Conservation (phyloP, 2,113 vertebrate genomes). For the Ptyas mucosa region DNA sequence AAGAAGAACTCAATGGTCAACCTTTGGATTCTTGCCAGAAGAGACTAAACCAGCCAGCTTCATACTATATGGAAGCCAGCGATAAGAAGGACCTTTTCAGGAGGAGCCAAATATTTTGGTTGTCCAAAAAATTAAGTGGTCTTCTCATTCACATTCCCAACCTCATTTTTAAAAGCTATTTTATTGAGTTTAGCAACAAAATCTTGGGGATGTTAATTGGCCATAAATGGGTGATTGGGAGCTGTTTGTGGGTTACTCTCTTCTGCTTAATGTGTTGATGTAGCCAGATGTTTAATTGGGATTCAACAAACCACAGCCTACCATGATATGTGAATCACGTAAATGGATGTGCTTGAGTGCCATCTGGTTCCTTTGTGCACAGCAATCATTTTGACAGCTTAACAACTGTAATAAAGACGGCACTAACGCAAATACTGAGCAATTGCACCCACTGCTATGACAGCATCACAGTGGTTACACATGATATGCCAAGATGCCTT, state of each 20-base stretch:
- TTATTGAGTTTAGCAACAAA: not conserved
- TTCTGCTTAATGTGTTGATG: not conserved
- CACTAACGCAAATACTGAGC: not conserved
- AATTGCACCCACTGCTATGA: not conserved
- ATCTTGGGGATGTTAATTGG: not conserved
- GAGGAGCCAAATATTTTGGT: not conserved
- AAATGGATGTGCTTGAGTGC: not conserved
- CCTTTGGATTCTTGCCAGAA: not conserved
- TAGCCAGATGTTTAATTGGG: not conserved
- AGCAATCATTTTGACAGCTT: not conserved
- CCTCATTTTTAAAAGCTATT: not conserved
- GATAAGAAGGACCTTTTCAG: not conserved
- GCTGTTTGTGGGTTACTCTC: not conserved
- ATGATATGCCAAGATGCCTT: not conserved
- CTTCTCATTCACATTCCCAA: not conserved
- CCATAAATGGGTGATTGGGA: not conserved
- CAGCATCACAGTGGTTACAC: not conserved
- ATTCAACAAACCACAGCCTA: not conserved
- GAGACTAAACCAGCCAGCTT: not conserved
- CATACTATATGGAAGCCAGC: not conserved
- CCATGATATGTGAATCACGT: not conserved
- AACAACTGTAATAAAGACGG: not conserved
- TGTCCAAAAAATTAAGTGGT: not conserved
- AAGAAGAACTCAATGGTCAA: not conserved
- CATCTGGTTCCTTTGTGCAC: not conserved